phyloP scores from a whole-genome alignment of 2,888 invertebrate genomes.

The Hoplodrina ambigua region DNA sequence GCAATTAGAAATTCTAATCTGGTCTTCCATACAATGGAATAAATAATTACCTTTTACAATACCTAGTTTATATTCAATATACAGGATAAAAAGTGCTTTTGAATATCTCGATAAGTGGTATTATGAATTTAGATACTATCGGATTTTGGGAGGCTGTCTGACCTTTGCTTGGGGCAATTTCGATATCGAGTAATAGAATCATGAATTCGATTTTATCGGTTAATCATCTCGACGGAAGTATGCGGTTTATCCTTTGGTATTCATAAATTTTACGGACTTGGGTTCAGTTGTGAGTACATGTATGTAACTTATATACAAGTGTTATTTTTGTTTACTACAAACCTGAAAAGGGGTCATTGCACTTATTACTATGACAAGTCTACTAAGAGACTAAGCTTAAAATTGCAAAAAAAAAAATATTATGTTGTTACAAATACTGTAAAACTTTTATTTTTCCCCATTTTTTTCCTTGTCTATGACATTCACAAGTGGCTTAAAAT shows the following conservation, averaged over 20 bases:
- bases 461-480: no score
- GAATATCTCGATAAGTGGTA: conserved; percentile 42
- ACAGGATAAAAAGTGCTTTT: conserved; percentile 27
- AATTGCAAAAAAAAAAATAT: no score
- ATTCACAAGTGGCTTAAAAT: no score
- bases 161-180: conserved; percentile 47
- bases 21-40: background rate
- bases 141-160: conserved; percentile 36
- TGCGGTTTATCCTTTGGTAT: conserved; percentile 22
- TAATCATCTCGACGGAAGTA: conserved; percentile 43
- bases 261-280: background rate
- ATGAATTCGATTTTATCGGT: conserved; percentile 57
- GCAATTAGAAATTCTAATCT: conserved; percentile 8
- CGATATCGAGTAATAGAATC: conserved; percentile 54
- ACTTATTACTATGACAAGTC: no score
- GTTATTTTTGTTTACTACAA: no score
- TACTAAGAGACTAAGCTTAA: no score
- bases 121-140: conserved; percentile 57
- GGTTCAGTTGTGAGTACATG: background rate
- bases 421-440: no score
- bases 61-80: conserved; percentile 26
- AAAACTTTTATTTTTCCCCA: no score
- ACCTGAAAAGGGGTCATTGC: no score
- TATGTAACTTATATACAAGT: no score
- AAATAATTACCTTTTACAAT: conserved; percentile 23